A percentile compares a stretch with the other conserved stretches of the same genome.
Evolutionary conservation across 2,888 invertebrate species (phyloP).

Genomic region (Stenolophus ochropezus): DNA sequence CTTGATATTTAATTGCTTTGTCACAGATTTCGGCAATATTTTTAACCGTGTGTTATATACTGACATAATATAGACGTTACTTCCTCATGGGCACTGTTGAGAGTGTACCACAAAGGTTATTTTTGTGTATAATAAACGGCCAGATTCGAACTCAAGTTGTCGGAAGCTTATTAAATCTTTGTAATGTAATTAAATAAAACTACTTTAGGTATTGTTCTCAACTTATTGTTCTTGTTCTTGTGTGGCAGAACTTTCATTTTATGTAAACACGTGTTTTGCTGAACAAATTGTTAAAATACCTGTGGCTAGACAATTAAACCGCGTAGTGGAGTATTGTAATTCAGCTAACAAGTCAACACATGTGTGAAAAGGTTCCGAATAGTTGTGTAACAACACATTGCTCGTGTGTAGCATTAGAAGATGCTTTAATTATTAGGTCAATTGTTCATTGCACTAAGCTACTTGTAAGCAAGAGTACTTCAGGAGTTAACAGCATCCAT

Average conservation of each 20-base stretch:
- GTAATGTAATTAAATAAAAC: no score
- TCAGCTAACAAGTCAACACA: slow-evolving; percentile 20
- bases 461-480: slow-evolving; percentile 10
- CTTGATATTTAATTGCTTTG: no score
- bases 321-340: slow-evolving; percentile 7
- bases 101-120: no score
- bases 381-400: slow-evolving; percentile 2
- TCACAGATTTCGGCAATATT: no score
- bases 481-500: slow-evolving; percentile 27
- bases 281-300: slow-evolving; percentile 30
- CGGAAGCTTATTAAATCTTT: no score
- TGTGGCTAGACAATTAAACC: not conserved
- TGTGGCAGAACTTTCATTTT: slow-evolving; percentile 19
- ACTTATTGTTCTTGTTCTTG: not conserved
- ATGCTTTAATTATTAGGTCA: slow-evolving; percentile 56
- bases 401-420: slow-evolving; percentile 46
- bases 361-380: slow-evolving; percentile 9
- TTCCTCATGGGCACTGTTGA: no score
- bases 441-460: slow-evolving; percentile 52
- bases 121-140: no score
- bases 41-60: no score
- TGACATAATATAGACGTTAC: no score
- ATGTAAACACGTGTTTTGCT: slow-evolving; percentile 15
- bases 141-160: no score
- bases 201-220: no score